Base-by-base conservation (phyloP, 2,888 invertebrate species). In the Troides helena region DNA sequence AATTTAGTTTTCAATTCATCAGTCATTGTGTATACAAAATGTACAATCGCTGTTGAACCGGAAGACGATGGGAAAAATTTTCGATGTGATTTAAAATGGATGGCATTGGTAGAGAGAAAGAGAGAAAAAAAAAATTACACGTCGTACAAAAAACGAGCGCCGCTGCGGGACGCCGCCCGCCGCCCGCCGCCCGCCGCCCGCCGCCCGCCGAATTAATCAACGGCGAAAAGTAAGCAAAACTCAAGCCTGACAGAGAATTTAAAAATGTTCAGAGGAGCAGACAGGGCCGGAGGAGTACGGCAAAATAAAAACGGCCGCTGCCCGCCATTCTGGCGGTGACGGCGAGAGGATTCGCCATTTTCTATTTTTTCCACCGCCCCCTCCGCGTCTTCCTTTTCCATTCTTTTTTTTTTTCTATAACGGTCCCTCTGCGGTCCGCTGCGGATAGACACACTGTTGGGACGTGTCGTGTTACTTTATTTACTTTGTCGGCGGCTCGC, bases 311-410 rank as follows among this genome's bases (percentile, higher is more conserved):
- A 78, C 80, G 76, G 78, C 83, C 84, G 83, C 81, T 69, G 81
- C 83, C 84, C 81, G 81, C 85, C 81, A 89, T 90, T 89, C 90
- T 91, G 90, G 72, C 86, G 81, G 86, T 90, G 91, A 90, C 89
- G 89, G 85, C 80, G 86, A 82, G 85, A 86, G 90, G 85, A 86
- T 87, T 82, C 86, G 85, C 83, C 81, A 85, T 89, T 88, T 89
- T 87, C 83, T 83, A 83, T 87, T 85, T 86, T 21, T 84, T 80
- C 83, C 81, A 85, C 89, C 88, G 88, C 86, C 83, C 83, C 82
- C 87, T 85, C 30, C 30, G 30, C 30, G 30, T 30, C 30, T 30
- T 30, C 30, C 30, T 86, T 84, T 81, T 76, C 73, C 74, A 77
- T 79, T 79, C 83, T 87, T 87, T 84, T 85, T 77, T 77, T 39